Evolutionary conservation across 1,140 invertebrate species (phyloP), one percentile per base, ranked within the genome.

Genomic region (Dreissena polymorpha): DNA sequence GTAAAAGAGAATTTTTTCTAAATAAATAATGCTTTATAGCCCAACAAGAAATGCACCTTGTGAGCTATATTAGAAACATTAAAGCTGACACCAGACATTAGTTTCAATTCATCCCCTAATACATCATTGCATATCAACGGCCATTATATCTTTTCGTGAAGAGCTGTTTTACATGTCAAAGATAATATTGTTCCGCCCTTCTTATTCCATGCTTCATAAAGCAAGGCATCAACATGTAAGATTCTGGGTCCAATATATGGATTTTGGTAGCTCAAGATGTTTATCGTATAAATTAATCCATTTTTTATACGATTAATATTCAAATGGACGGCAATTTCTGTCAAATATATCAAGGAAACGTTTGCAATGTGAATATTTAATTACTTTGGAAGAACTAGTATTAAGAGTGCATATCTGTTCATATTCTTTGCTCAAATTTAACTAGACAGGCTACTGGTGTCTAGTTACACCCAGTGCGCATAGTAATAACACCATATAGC

Each of bases 241-340:
- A 10, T n/a, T 23, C 16, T 60, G 16, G 57, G 21, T 60, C 16
- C 57, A n/a, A 60, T 5, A 6, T 18, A 18, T 60, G 16, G 57
- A 18, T 60, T 60, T 60, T 23, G 16, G 16, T 5, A 10, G 16
- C 57, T 60, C 57, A 60, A 60, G 57, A 60, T 60, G 57, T 18
- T 49, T 78, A 78, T 78, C 76, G 21, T 8, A 14, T 78, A 69
- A 57, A 78, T 69, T 18, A 23, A 18, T 55, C 21, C 27, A 29
- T 27, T 57, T 78, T n/a, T 78, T 78, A 78, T 78, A n/a, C 67
- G 69, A 53, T 78, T 70, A 51, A 65, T 78, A 78, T 78, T 78
- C 67, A 78, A 78, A 78, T 78, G 21, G 53, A 51, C 23, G 60
- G 27, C 18, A n/a, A 51, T 72, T 67, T 65, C 53, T 5, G 16